Evolutionary conservation across 2,888 invertebrate species (phyloP).

Genomic region (Diogma glabrata): DNA sequence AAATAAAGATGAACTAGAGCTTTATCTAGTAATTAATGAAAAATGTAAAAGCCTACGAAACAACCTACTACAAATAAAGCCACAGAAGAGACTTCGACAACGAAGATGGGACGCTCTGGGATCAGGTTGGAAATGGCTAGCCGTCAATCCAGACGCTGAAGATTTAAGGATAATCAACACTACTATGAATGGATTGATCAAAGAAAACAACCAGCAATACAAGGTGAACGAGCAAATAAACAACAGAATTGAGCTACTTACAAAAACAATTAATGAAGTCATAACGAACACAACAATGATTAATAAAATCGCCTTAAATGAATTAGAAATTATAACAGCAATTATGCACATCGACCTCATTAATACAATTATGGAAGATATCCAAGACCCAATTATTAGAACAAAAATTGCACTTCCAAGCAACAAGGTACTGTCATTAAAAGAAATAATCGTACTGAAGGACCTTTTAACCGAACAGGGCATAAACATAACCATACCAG

Average conservation of each 20-base stretch:
- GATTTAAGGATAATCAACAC: background rate
- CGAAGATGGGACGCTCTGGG: background rate
- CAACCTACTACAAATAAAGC: too few species aligned
- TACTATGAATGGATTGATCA: background rate
- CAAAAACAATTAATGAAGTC: background rate
- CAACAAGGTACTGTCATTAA: background rate
- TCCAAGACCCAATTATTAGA: background rate
- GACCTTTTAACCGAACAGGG: background rate
- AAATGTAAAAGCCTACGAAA: too few species aligned
- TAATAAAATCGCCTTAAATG: background rate
- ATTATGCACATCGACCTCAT: background rate
- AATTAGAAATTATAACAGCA: too few species aligned
- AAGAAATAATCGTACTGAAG: background rate
- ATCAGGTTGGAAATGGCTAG: background rate
- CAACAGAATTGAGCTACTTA: background rate
- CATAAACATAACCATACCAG: background rate
- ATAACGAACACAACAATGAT: background rate
- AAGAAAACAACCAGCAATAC: background rate
- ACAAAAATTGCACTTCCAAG: background rate
- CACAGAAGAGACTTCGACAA: too few species aligned
- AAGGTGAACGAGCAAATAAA: background rate
- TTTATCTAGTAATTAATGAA: too few species aligned
- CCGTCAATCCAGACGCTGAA: background rate
- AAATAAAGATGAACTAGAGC: too few species aligned
- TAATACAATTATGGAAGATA: background rate